phyloP scores from a whole-genome alignment of 2,888 invertebrate genomes.

The Tinea trinotella region DNA sequence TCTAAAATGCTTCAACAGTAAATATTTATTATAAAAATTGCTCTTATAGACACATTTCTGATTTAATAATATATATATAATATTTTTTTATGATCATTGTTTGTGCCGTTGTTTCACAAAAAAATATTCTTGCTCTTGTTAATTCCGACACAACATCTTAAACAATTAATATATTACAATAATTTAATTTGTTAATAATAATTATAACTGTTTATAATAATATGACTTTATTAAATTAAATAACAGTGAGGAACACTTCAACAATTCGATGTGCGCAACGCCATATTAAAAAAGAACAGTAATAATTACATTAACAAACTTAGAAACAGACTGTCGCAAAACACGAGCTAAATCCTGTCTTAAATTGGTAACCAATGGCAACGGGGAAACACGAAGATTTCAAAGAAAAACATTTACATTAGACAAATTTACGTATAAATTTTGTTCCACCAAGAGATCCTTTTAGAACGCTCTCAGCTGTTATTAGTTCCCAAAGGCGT shows the following conservation, averaged over 20 bases:
- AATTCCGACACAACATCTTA: conserved; percentile 71
- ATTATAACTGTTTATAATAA: conserved; percentile 52
- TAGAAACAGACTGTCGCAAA: conserved; percentile 49
- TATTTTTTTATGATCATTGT: conserved; percentile 64
- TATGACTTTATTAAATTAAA: conserved; percentile 28
- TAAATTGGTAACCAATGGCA: conserved; percentile 72
- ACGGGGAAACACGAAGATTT: conserved; percentile 54
- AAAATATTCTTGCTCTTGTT: conserved; percentile 69
- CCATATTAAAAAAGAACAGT: neutral
- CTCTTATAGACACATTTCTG: conserved; percentile 72
- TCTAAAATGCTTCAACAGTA: conserved; percentile 63
- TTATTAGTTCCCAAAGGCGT: conserved; percentile 4
- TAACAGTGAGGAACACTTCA: conserved; percentile 57
- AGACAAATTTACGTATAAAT: conserved; percentile 30
- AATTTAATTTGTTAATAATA: conserved; percentile 59
- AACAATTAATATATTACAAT: conserved; percentile 68
- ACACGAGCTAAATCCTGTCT: conserved; percentile 70
- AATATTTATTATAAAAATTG: conserved; percentile 74
- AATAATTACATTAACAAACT: conserved; percentile 35
- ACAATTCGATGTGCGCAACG: conserved; percentile 66
- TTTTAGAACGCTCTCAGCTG: neutral
- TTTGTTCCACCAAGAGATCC: conserved; percentile 10
- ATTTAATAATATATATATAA: conserved; percentile 72
- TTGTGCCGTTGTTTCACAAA: conserved; percentile 73
- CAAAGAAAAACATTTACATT: conserved; percentile 45